These are phyloP conservation scores for Linyphia triangularis DNA, from an alignment of 2,888 invertebrate genomes.

Conservation along the genomic window DNA sequence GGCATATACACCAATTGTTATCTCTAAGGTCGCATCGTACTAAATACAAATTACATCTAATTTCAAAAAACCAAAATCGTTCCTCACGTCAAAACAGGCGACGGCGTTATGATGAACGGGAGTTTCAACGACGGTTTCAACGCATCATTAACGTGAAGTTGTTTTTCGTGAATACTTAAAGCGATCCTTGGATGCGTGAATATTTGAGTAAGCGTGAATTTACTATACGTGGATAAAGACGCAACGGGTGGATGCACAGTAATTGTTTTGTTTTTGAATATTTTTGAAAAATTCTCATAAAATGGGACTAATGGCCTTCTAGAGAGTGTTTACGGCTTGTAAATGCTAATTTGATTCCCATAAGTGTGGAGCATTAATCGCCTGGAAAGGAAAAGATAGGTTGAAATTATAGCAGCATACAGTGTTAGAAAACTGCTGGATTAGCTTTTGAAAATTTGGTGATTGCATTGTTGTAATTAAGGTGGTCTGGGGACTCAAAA, in stretches of 20 bases:
- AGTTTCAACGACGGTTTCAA: background rate
- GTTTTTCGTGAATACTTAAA: background rate
- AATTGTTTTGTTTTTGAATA: background rate
- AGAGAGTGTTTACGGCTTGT: background rate
- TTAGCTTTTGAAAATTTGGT: too few species aligned
- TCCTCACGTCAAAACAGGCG: background rate
- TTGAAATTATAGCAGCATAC: too few species aligned
- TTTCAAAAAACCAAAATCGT: background rate
- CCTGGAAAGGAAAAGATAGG: background rate
- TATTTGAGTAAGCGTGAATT: background rate
- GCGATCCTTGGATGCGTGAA: background rate
- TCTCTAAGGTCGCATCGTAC: too few species aligned
- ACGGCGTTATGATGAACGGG: background rate
- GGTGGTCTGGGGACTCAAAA: too few species aligned
- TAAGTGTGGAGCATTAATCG: background rate
- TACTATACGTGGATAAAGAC: background rate
- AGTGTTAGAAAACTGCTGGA: too few species aligned
- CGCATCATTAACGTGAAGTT: background rate
- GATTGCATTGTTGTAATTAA: too few species aligned
- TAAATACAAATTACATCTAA: too few species aligned
- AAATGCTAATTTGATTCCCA: background rate
- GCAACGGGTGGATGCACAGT: background rate
- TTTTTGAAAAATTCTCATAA: background rate
- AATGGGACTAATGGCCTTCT: background rate
- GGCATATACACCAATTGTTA: too few species aligned